Conservation (phyloP, 1,140 invertebrate species). For the Trachymyrmex cornetzi region DNA sequence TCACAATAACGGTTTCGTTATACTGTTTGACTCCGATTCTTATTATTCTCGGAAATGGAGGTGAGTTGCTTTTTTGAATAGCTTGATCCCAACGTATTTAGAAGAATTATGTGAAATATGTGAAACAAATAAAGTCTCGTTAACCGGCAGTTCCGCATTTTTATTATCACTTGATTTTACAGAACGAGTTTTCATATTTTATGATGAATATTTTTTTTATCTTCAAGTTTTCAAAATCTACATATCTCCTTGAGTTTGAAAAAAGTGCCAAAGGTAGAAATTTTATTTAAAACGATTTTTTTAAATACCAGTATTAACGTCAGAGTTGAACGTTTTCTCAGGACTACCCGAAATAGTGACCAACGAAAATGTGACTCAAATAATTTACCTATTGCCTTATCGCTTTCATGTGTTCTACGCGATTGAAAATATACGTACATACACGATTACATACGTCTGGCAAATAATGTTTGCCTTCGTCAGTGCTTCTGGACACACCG, state of each 20-base stretch:
- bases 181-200: background rate
- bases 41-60: slow-evolving; percentile 43
- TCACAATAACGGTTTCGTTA: slow-evolving; percentile 76
- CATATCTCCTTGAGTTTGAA: background rate
- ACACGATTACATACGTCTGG: slow-evolving; percentile 73
- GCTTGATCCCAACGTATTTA: background rate
- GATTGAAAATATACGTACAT: slow-evolving; percentile 71
- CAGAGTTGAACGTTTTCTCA: slow-evolving; percentile 22
- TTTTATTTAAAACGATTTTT: background rate
- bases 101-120: background rate
- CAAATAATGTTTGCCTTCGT: slow-evolving; percentile 77
- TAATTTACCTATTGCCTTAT: slow-evolving; percentile 77
- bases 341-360: slow-evolving; percentile 29
- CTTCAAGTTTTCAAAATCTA: background rate
- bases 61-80: slow-evolving; percentile 23
- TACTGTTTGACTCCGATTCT: slow-evolving; percentile 80
- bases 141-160: background rate
- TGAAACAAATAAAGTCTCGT: background rate
- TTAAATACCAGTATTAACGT: background rate
- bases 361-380: slow-evolving; percentile 48
- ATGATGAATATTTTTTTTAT: background rate
- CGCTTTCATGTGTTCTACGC: slow-evolving; percentile 77
- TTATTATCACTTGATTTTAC: background rate
- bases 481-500: slow-evolving; percentile 73
- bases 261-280: background rate